These are phyloP conservation scores for Brienomyrus brachyistius DNA, from an alignment of 2,113 vertebrate species.

Conservation along the genomic window DNA sequence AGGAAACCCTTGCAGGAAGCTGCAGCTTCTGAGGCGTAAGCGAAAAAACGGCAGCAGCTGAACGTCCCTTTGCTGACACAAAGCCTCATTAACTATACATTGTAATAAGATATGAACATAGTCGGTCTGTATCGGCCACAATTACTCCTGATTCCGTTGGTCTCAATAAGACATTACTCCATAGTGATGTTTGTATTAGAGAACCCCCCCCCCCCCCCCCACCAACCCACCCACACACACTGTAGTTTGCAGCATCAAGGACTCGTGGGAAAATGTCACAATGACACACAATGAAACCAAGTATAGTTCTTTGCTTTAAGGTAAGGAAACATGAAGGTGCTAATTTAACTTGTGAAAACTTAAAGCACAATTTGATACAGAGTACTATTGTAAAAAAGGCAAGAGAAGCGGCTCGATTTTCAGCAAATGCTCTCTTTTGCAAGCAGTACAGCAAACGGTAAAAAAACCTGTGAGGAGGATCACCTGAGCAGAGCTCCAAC, in stretches of 20 bases:
- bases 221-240: too few relatives aligned
- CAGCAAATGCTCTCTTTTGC: too few relatives aligned
- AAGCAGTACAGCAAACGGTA: not conserved
- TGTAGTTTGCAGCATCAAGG: too few relatives aligned
- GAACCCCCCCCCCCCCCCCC: too few relatives aligned
- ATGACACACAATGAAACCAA: too few relatives aligned
- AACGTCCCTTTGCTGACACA: not conserved
- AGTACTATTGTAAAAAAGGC: too few relatives aligned
- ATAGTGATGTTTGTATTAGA: not conserved
- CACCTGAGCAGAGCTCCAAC: not conserved
- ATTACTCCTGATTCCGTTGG: not conserved
- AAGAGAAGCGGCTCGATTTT: too few relatives aligned
- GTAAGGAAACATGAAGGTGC: not conserved
- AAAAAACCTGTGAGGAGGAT: not conserved
- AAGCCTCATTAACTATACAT: not conserved
- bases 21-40: not conserved
- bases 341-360: not conserved
- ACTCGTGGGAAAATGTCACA: too few relatives aligned
- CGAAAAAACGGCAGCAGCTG: not conserved
- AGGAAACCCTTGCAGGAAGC: not conserved
- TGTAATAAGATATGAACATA: not conserved
- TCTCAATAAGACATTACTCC: not conserved
- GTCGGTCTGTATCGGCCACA: not conserved
- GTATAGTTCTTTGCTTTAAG: not conserved
- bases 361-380: too few relatives aligned